Conservation (phyloP, 2,113 vertebrate species). For the Hippopotamus amphibius region DNA sequence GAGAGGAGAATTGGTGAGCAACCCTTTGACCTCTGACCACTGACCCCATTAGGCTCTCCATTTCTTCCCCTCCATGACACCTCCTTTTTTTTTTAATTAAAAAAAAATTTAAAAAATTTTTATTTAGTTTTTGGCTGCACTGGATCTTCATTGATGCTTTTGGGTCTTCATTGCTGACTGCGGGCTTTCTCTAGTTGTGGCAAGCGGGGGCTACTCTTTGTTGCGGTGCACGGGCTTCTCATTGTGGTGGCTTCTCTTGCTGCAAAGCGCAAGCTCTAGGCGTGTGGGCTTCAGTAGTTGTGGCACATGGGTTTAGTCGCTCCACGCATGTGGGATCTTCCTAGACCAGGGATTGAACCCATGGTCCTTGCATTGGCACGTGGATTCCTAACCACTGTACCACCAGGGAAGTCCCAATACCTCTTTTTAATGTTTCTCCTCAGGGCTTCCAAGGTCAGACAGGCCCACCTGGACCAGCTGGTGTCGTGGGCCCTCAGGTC, state of each 20-base stretch:
- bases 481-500: constrained; percentile 96
- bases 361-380: neutral
- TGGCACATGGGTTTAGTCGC: no score
- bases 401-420: neutral
- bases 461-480: constrained; percentile 91
- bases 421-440: neutral
- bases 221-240: no score
- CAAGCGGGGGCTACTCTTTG: no score
- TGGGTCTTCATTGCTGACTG: no score
- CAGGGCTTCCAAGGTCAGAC: constrained; percentile 97
- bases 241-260: no score
- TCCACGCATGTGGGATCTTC: neutral
- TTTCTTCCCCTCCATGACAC: neutral
- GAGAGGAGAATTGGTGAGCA: constrained; percentile 92
- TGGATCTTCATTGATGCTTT: no score
- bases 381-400: neutral
- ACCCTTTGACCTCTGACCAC: neutral
- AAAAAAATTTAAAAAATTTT: neutral
- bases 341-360: neutral
- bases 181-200: no score
- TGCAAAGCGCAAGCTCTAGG: no score
- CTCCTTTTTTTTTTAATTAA: neutral
- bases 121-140: neutral
- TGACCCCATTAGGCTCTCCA: neutral
- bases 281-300: no score